Base-by-base conservation (phyloP, 2,888 invertebrate genomes). In the Eupithecia inturbata region DNA sequence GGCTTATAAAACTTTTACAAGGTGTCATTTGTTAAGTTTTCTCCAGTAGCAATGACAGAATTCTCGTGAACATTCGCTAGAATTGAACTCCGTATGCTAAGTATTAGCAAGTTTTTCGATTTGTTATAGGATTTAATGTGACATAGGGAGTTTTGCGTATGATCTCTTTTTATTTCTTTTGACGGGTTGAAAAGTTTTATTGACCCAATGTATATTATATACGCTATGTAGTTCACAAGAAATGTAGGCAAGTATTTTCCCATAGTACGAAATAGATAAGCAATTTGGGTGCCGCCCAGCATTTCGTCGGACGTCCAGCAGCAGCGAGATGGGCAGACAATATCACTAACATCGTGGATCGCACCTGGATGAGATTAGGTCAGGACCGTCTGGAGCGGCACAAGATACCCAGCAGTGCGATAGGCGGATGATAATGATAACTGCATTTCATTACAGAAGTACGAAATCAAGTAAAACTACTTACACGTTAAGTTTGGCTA, bases 1-100 rank as follows among this genome's bases (percentile, higher is more conserved):
- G 79, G 77, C 78, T 80, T 80, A 81, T 80, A 77, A 81, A 87
- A 87, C 80, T 87, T 86, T 82, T 82, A 79, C 81, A 83, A 82
- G 82, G 81, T 84, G 83, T 84, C 82, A 85, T 86, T 85, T 83
- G 83, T 83, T 83, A 84, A 83, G 84, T 84, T 87, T 82, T 77
- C 80, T 81, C 75, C 80, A 81, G 82, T 78, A 77, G 79, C 77
- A 81, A 81, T 83, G 80, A 81, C 81, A 80, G 82, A 82, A 83
- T 83, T 82, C 79, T 77, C 67, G 74, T 76, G 81, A 84, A 82
- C 78, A 82, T 82, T 41, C 74, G 77, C 77, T 77, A 73, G 80
- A 80, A 81, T 79, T 83, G 81, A 83, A 82, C 81, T 83, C 68
- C 75, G 78, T 81, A 79, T 80, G 81, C 76, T 81, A n/a, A n/a